Base-by-base conservation (phyloP, 2,888 invertebrate species). In the Nomada fabriciana region DNA sequence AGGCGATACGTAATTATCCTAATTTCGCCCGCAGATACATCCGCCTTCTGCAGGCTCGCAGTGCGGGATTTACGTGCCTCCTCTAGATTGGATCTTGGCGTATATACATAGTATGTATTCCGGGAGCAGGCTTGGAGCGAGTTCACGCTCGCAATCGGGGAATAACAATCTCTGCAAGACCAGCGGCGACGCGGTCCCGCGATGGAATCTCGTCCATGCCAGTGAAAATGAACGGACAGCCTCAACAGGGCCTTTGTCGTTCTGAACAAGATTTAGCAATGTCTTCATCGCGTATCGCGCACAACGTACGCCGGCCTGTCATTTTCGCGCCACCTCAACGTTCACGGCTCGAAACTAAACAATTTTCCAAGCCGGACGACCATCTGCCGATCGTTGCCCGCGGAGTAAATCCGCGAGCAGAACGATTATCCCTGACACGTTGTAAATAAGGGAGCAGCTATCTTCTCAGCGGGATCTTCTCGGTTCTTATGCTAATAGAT, bases 1-100 rank as follows among this genome's bases (percentile, higher is more conserved):
- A 82, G 57, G 82, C 76, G 75, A 82, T 73, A 77, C 61, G 82
- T 88, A 86, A 89, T 89, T 89, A 88, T 89, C 87, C 86, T 86
- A 87, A 89, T 89, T 87, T 86, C 76, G 67, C 79, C 65, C 25
- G 15, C 72, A 73, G 78, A 86, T 80, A 80, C 71, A 81, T 69
- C 75, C 63, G 60, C 61, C 61, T 69, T 73, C 67, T 52, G 68
- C 47, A 13, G 13, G 3, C 47, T 47, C 15, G 59, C 76, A 63
- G 77, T 74, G 65, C 78, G 69, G 79, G 61, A 81, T 87, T 87
- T 85, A 85, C 85, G 83, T 85, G 83, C 85, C 74, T 79, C 42
- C 15, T 43, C 64, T 78, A 80, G 83, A 85, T 87, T 87, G 85
- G 80, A 85, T 87, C 82, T 83, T 42, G 50, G 84, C 63, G 47